Percentiles rank a stretch among this genome's conserved stretches.
Conservation (phyloP, 2,888 invertebrate genomes). For the Drosophila barbarae region DNA sequence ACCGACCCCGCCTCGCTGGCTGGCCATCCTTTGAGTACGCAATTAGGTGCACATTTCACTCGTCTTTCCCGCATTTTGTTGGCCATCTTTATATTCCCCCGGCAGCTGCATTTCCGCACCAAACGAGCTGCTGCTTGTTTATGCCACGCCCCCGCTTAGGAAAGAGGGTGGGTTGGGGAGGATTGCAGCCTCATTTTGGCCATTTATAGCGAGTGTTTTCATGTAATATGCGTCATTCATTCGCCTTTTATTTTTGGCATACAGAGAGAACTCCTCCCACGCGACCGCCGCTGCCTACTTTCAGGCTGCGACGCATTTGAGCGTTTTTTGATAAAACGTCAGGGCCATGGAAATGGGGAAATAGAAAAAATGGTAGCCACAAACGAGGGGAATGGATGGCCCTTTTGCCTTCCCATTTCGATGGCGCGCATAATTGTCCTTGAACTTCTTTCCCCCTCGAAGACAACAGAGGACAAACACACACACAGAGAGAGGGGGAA, state of each 20-base stretch:
- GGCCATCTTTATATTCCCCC: constrained; percentile 25
- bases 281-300: constrained; percentile 47
- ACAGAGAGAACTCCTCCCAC: constrained; percentile 36
- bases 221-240: constrained; percentile 56
- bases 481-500: not conserved
- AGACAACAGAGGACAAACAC: constrained; percentile 15
- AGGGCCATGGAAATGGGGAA: constrained; percentile 23
- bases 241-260: constrained; percentile 59
- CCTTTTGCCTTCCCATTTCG: constrained; percentile 3
- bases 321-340: constrained; percentile 34
- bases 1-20: not conserved
- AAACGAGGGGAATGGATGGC: constrained; percentile 12
- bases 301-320: constrained; percentile 57
- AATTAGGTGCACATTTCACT: constrained; percentile 67
- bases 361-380: constrained; percentile 1
- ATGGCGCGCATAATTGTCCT: constrained; percentile 56
- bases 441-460: constrained; percentile 53
- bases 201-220: constrained; percentile 39
- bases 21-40: constrained; percentile 55
- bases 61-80: constrained; percentile 39
- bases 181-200: constrained; percentile 8
- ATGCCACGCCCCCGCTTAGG: not conserved
- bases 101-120: constrained; percentile 62
- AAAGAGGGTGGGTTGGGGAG: too few species aligned
- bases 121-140: constrained; percentile 68